These are phyloP conservation scores for Pachyseris speciosa DNA, from an alignment of 64 coral and sea anemone species.

Conservation along the genomic window DNA sequence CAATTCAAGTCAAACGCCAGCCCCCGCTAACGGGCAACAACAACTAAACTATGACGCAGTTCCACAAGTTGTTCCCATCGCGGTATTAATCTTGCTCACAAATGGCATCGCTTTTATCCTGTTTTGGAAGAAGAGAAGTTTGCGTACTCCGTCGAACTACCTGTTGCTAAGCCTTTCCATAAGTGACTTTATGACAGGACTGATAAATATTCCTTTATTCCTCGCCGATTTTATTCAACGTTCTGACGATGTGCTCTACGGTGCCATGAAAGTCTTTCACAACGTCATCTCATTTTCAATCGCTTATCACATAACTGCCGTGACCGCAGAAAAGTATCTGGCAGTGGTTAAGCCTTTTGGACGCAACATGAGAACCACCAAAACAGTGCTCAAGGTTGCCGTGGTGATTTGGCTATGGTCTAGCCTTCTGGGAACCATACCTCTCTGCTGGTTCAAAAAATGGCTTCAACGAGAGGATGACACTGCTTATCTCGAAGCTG, in stretches of 20 bases:
- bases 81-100: background rate
- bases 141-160: conserved; percentile 22
- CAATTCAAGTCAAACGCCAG: background rate
- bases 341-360: conserved; percentile 35
- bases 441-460: background rate
- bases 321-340: conserved; percentile 8
- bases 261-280: background rate
- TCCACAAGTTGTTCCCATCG: conserved; percentile 18
- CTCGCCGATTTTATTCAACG: background rate
- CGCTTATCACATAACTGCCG: conserved; percentile 33
- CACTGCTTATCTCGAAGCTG: background rate
- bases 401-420: conserved; percentile 13
- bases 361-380: conserved; percentile 9
- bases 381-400: background rate
- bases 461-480: background rate
- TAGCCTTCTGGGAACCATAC: background rate
- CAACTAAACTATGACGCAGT: background rate
- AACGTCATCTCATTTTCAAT: conserved; percentile 22
- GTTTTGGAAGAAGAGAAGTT: background rate
- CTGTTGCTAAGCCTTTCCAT: background rate
- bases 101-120: conserved; percentile 22
- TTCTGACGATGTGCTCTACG: background rate
- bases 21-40: background rate
- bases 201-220: conserved; percentile 37
- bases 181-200: conserved; percentile 17